Conservation (phyloP, 2,797 vertebrate genomes). For the Ctenopoma multispine region DNA sequence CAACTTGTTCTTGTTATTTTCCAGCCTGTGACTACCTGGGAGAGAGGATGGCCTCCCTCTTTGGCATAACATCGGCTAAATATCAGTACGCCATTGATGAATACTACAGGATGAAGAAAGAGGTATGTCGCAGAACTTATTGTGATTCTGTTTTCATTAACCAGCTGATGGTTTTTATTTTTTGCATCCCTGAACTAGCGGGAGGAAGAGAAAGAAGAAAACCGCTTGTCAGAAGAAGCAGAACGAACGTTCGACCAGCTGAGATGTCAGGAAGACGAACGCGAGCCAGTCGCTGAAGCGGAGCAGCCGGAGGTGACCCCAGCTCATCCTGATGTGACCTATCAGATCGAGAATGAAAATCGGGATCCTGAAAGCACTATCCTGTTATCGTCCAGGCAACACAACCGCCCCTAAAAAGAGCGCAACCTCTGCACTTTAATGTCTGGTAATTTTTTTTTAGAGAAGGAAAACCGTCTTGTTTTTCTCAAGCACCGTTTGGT, state of each 20-base stretch:
- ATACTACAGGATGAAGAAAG: conserved; percentile 95
- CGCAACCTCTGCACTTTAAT: conserved; percentile 1
- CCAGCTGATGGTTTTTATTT: background rate
- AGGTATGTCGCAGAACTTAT: conserved; percentile 82
- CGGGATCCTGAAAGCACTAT: conserved; percentile 73
- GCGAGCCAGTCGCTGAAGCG: conserved; percentile 61
- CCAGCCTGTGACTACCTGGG: conserved; percentile 97
- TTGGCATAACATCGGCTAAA: conserved; percentile 96
- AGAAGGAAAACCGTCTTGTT: conserved; percentile 55
- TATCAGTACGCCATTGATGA: conserved; percentile 99
- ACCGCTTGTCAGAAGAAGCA: conserved; percentile 91
- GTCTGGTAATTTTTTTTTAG: conserved; percentile 45
- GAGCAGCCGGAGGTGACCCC: conserved; percentile 79
- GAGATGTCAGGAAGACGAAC: conserved; percentile 75
- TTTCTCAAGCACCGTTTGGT: conserved; percentile 68
- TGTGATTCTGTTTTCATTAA: background rate
- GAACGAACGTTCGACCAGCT: conserved; percentile 87
- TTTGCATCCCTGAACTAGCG: conserved; percentile 77
- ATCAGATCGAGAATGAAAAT: conserved; percentile 86
- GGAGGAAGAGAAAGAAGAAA: conserved; percentile 92
- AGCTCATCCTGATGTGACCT: conserved; percentile 85
- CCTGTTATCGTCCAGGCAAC: conserved; percentile 85
- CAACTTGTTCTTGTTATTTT: conserved; percentile 13
- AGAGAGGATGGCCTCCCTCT: conserved; percentile 95
- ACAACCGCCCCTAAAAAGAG: conserved; percentile 69